phyloP scores from a whole-genome alignment of 92 coral and sea anemone species.

The Chrysogorgia sp. region DNA sequence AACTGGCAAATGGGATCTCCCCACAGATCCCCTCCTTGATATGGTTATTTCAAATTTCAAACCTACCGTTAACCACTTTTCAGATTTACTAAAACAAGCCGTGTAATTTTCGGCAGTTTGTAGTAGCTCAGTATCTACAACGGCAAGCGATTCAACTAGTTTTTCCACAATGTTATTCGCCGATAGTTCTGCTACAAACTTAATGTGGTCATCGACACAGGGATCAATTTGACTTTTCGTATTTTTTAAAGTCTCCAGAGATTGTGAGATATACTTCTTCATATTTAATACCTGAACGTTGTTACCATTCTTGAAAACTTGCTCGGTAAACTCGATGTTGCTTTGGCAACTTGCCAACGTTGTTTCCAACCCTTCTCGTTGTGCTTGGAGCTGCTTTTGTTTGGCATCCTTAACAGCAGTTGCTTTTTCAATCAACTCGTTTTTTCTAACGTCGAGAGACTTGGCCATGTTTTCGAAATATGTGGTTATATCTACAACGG shows the following conservation, averaged over 20 bases:
- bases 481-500: slow-evolving; percentile 12
- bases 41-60: not conserved
- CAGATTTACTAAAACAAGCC: not conserved
- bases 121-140: not conserved
- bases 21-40: not conserved
- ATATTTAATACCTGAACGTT: slow-evolving; percentile 59
- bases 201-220: slow-evolving; percentile 23
- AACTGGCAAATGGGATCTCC: not conserved
- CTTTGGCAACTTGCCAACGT: slow-evolving; percentile 49
- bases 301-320: slow-evolving; percentile 54
- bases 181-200: slow-evolving; percentile 11
- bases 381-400: slow-evolving; percentile 45
- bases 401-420: slow-evolving; percentile 30
- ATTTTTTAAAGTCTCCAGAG: slow-evolving; percentile 45
- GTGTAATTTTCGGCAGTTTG: not conserved
- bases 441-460: not conserved
- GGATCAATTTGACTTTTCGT: slow-evolving; percentile 42
- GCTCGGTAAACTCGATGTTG: slow-evolving; percentile 57
- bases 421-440: slow-evolving; percentile 15
- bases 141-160: not conserved
- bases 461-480: slow-evolving; percentile 16
- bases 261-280: slow-evolving; percentile 54
- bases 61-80: not conserved
- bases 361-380: slow-evolving; percentile 49
- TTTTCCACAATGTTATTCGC: not conserved